Evolutionary conservation across 2,888 invertebrate genomes (phyloP).

Genomic region (Drosophila mulleri): DNA sequence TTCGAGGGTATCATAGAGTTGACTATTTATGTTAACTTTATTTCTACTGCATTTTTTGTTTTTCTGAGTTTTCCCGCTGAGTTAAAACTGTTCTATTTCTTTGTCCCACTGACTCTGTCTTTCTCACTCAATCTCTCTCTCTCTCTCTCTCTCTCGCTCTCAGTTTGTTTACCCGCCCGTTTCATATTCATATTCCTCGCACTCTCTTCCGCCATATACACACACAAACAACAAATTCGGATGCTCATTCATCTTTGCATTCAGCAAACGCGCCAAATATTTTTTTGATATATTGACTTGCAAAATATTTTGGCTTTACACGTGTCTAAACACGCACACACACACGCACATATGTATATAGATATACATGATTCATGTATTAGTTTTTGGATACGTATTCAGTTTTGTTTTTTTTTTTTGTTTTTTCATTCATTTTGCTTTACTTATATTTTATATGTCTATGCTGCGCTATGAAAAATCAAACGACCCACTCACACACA

Average conservation of each 20-base stretch:
- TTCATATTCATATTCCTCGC: neutral
- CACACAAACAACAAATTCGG: slow-evolving; percentile 28
- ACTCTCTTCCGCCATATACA: slow-evolving; percentile 12
- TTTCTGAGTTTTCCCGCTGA: slow-evolving; percentile 31
- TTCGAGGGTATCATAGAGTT: neutral
- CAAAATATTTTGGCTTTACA: slow-evolving; percentile 78
- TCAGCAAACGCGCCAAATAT: slow-evolving; percentile 64
- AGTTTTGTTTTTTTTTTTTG: slow-evolving; percentile 36
- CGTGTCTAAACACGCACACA: slow-evolving; percentile 57
- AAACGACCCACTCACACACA: slow-evolving; percentile 42
- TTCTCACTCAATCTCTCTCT: neutral
- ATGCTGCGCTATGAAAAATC: slow-evolving; percentile 47
- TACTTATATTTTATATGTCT: slow-evolving; percentile 60
- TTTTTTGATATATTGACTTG: slow-evolving; percentile 77
- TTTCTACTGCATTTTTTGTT: slow-evolving; percentile 11
- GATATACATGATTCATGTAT: slow-evolving; percentile 19
- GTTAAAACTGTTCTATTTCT: slow-evolving; percentile 30
- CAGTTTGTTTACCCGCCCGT: neutral
- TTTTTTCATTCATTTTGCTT: slow-evolving; percentile 30
- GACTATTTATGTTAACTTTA: neutral
- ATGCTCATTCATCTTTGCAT: slow-evolving; percentile 71
- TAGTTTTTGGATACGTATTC: slow-evolving; percentile 39
- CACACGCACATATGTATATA: slow-evolving; percentile 5
- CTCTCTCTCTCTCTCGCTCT: neutral
- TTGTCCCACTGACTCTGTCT: neutral